Percentiles rank a stretch among this genome's conserved stretches.
Evolutionary conservation across 2,797 vertebrate genomes (phyloP).

Genomic region (Brotula barbata): DNA sequence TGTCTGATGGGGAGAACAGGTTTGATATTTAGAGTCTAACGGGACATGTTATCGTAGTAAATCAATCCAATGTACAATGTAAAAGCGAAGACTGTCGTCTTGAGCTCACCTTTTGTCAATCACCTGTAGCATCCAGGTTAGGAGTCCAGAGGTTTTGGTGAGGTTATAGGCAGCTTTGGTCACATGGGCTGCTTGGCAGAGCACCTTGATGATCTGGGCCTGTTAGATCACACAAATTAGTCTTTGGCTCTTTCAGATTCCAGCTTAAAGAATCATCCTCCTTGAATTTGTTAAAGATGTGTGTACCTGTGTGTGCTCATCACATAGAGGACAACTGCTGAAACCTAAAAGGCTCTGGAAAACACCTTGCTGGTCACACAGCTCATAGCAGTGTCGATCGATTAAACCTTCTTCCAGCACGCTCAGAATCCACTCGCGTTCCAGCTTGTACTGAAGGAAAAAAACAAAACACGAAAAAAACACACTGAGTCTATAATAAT

Average conservation of each 20-base stretch:
- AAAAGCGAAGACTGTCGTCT: not conserved
- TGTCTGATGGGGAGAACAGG: slow-evolving; percentile 65
- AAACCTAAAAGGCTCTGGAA: slow-evolving; percentile 87
- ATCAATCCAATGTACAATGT: not conserved
- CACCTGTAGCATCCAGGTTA: slow-evolving; percentile 85
- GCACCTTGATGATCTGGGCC: slow-evolving; percentile 84
- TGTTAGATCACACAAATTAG: slow-evolving; percentile 59
- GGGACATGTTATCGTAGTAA: not conserved
- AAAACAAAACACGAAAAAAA: slow-evolving; percentile 26
- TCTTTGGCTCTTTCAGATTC: no score
- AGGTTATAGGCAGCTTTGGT: slow-evolving; percentile 87
- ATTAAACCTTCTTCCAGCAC: slow-evolving; percentile 87
- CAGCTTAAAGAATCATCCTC: no score
- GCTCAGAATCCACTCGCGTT: slow-evolving; percentile 87
- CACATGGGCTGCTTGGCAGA: slow-evolving; percentile 79
- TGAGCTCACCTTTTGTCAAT: slow-evolving; percentile 81
- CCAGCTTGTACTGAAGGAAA: slow-evolving; percentile 83
- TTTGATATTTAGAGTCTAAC: not conserved
- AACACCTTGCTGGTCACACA: slow-evolving; percentile 86
- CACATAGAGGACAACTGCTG: slow-evolving; percentile 86
- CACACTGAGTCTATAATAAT: no score
- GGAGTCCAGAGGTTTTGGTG: slow-evolving; percentile 84
- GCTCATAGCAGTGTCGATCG: slow-evolving; percentile 85
- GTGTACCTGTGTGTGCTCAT: slow-evolving; percentile 82
- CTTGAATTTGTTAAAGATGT: not conserved